Evolutionary conservation across 2,797 vertebrate genomes (phyloP), one percentile per base, ranked within the genome.

Genomic region (Dipus sagitta): DNA sequence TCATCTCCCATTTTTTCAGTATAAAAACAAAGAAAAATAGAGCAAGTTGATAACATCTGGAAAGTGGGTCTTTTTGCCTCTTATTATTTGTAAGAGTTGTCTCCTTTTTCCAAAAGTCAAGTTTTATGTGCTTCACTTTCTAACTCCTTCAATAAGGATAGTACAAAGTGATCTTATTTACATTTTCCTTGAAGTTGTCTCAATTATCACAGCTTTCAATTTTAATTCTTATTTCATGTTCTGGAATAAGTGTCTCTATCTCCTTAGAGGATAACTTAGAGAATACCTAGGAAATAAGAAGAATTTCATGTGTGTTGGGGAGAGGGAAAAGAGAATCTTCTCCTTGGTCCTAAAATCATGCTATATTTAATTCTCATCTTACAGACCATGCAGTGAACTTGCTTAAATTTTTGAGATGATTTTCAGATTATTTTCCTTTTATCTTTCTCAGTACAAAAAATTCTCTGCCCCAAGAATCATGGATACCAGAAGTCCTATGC

Each of bases 121-220:
- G 2, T 86, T 34, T 30, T n/a, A 54, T 17, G 15, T 86, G 4
- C 14, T 67, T 83, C 79, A 78, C 86, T 67, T 89, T 87, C 75
- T 82, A 94, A 72, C 24, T 23, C 3, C 64, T 75, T 17, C 58
- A 76, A 71, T 52, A 75, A 86, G 88, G 78, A 86, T 12, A 93
- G 8, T 26, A 94, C 91, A 60, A 80, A 86, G 21, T 89, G 32
- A 67, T 54, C 32, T 42, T 91, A 95, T 82, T 95, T 76, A 76
- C 67, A 91, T 15, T 67, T 96, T 71, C 30, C 62, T 26, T 89
- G 74, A 96, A 82, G 58, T 86, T 87, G 70, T 76, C 38, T 94
- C 26, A 93, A 65, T 83, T 74, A 86, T 24, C 38, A 91, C 10
- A 91, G 21, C 80, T 91, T 92, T 94, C 21, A 0, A 65, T 84